Conservation (phyloP, 92 coral and sea anemone species). For the Zoanthus solanderi region DNA sequence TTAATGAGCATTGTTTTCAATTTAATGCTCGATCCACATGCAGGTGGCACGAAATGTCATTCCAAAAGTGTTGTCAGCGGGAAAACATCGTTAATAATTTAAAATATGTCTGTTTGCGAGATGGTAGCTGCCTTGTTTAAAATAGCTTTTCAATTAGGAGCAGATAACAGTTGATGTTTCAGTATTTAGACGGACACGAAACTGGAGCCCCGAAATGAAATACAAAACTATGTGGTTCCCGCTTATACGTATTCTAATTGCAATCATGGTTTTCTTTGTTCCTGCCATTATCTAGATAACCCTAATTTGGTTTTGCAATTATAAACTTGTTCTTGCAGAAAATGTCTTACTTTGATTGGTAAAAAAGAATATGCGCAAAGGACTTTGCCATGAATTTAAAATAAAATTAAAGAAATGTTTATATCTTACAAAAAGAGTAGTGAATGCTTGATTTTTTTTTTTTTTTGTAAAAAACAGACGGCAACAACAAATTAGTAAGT, state of each 20-base stretch:
- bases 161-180: no score
- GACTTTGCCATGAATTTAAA: no score
- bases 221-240: no score
- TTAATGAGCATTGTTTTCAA: neutral
- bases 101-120: neutral
- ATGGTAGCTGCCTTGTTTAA: neutral
- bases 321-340: neutral
- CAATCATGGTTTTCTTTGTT: neutral
- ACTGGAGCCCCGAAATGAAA: no score
- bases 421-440: no score
- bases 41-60: constrained; percentile 1
- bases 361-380: no score
- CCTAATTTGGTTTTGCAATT: neutral
- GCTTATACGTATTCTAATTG: neutral
- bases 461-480: no score
- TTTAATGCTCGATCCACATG: neutral
- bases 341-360: no score
- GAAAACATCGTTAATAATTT: neutral
- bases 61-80: neutral
- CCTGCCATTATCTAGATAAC: neutral
- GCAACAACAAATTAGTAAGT: no score
- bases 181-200: no score
- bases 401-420: no score
- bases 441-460: no score
- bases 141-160: neutral